phyloP scores from a whole-genome alignment of 2,888 invertebrate species.

The Lypha dubia region DNA sequence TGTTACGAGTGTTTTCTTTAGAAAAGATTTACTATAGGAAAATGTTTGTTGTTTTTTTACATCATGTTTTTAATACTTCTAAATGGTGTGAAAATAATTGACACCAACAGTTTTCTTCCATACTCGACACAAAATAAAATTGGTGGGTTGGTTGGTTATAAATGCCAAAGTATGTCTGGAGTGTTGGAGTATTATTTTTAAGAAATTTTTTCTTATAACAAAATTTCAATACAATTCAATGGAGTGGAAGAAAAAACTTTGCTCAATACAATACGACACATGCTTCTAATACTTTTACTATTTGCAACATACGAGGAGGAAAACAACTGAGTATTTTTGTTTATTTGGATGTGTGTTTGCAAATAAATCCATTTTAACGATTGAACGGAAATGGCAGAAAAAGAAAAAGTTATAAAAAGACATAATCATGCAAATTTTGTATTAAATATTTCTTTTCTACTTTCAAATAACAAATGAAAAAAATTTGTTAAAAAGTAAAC shows the following conservation, averaged over 20 bases:
- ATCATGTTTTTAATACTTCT: constrained; percentile 6
- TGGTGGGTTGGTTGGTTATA: too few relatives aligned
- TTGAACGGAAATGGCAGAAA: constrained; percentile 41
- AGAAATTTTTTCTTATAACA: constrained; percentile 23
- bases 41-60: constrained; percentile 1
- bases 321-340: constrained; percentile 11
- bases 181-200: constrained; percentile 29
- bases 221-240: constrained; percentile 70
- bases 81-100: constrained; percentile 72
- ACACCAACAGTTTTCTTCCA: constrained; percentile 55
- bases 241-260: constrained; percentile 65
- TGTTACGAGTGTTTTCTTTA: constrained; percentile 16
- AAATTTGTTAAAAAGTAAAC: constrained; percentile 23
- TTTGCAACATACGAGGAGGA: constrained; percentile 4
- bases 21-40: neutral
- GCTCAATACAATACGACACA: constrained; percentile 61
- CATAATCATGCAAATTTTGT: constrained; percentile 65
- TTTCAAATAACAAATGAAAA: constrained; percentile 23
- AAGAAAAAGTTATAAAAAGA: constrained; percentile 61
- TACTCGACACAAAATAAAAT: constrained; percentile 2
- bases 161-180: neutral
- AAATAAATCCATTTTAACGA: constrained; percentile 60
- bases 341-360: neutral
- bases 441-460: constrained; percentile 3
- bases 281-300: constrained; percentile 8